Conservation (phyloP, 2,888 invertebrate species). For the Himalopsyche anomala region DNA sequence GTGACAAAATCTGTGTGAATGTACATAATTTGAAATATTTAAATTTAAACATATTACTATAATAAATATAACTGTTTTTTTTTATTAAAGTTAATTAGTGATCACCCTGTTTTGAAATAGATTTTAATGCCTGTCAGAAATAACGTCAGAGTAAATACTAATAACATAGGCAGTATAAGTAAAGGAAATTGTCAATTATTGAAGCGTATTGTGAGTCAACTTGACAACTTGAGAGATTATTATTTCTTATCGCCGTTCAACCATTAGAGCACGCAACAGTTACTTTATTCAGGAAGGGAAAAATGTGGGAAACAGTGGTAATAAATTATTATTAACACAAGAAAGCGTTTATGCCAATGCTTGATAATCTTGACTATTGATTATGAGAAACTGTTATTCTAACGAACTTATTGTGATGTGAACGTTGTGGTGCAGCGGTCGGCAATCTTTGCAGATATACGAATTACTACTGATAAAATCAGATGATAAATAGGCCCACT, state of each 20-base stretch:
- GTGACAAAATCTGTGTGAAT: no score
- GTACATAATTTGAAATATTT: no score
- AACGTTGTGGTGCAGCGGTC: no score
- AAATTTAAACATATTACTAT: no score
- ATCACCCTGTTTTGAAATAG: not conserved
- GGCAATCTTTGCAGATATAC: no score
- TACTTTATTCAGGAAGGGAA: conserved; percentile 25
- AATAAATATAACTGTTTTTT: no score
- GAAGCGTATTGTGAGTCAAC: conserved; percentile 12
- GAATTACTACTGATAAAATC: no score
- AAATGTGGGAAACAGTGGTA: conserved; percentile 7
- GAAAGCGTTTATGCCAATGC: not conserved
- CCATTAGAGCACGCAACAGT: not conserved
- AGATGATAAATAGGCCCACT: no score
- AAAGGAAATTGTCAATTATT: conserved; percentile 32
- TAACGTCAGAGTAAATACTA: not conserved
- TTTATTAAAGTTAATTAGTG: no score
- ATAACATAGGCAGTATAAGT: conserved; percentile 1
- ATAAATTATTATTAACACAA: conserved; percentile 14
- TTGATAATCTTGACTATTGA: not conserved
- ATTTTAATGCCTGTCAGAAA: not conserved
- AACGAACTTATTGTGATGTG: no score
- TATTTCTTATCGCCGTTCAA: conserved; percentile 6
- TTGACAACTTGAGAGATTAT: conserved; percentile 39
- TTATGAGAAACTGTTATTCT: no score